Conservation (phyloP, 2,113 vertebrate species). For the Trachemys scripta region DNA sequence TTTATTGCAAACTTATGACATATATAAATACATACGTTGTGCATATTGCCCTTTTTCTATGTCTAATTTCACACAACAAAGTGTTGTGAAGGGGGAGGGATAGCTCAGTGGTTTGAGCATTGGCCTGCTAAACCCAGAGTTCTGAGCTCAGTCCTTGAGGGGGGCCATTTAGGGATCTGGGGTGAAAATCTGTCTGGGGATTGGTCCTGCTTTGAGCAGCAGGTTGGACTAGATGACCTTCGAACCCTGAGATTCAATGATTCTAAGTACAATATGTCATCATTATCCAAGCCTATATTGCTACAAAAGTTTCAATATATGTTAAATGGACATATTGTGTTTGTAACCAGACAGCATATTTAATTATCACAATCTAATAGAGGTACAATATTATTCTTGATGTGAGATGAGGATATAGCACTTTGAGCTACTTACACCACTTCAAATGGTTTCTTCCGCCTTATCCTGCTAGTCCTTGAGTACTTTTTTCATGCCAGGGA, state of each 20-base stretch:
- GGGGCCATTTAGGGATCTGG: too few species aligned
- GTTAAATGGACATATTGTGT: background rate
- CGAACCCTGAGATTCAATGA: too few species aligned
- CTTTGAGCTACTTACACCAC: background rate
- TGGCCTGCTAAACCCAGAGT: too few species aligned
- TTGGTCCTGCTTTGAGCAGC: too few species aligned
- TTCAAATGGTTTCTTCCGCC: background rate
- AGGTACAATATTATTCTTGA: background rate
- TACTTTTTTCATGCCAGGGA: background rate
- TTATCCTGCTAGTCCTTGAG: background rate
- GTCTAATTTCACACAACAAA: background rate
- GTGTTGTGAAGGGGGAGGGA: too few species aligned
- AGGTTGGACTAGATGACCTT: too few species aligned
- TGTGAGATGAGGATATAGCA: background rate
- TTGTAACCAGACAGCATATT: background rate
- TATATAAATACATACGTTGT: background rate
- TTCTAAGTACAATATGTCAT: background rate
- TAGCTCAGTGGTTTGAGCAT: too few species aligned
- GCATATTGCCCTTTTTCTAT: background rate
- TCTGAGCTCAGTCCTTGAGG: too few species aligned
- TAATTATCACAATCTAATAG: background rate
- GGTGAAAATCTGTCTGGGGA: too few species aligned
- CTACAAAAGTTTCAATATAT: background rate
- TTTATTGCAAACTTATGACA: background rate
- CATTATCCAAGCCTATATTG: background rate